These are phyloP conservation scores for Drosophila ustulata DNA, from an alignment of 2,888 invertebrate species.

Conservation along the genomic window DNA sequence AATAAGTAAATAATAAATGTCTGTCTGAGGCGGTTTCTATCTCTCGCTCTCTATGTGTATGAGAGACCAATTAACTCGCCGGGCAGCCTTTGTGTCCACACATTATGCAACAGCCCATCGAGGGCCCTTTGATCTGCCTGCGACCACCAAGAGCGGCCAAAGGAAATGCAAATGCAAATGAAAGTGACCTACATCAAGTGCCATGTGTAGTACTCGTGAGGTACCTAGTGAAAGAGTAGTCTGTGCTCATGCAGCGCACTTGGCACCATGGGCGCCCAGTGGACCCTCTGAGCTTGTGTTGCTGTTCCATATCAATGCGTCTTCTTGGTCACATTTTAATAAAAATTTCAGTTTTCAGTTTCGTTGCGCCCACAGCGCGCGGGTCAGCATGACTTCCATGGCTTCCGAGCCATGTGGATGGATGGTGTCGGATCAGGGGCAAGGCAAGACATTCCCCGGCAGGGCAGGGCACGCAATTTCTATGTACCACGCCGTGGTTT, in stretches of 20 bases:
- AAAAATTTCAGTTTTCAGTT: constrained; percentile 63
- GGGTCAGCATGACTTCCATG: constrained; percentile 69
- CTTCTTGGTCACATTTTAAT: constrained; percentile 45
- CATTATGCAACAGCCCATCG: constrained; percentile 72
- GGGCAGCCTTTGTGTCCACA: constrained; percentile 60
- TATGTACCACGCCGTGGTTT: constrained; percentile 46
- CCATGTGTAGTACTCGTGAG: constrained; percentile 22
- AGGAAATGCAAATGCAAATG: constrained; percentile 54
- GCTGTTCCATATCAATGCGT: constrained; percentile 50
- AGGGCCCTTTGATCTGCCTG: constrained; percentile 63
- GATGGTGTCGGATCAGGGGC: constrained; percentile 21
- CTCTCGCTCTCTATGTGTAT: constrained; percentile 12
- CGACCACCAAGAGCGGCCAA: constrained; percentile 53
- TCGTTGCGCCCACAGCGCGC: constrained; percentile 54
- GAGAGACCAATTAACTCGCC: constrained; percentile 59
- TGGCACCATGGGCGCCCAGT: constrained; percentile 44
- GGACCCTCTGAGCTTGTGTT: constrained; percentile 26
- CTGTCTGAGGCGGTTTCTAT: neutral
- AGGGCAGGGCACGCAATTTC: constrained; percentile 49
- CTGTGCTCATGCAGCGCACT: constrained; percentile 47
- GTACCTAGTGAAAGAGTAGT: constrained; percentile 28
- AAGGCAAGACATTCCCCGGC: neutral
- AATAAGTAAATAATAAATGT: neutral
- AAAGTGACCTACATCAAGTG: constrained; percentile 79
- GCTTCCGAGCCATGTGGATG: constrained; percentile 17